A percentile compares a stretch with the other conserved stretches of the same genome.
phyloP scores from a whole-genome alignment of 1,140 invertebrate species.

The Lordiphosa stackelbergi region DNA sequence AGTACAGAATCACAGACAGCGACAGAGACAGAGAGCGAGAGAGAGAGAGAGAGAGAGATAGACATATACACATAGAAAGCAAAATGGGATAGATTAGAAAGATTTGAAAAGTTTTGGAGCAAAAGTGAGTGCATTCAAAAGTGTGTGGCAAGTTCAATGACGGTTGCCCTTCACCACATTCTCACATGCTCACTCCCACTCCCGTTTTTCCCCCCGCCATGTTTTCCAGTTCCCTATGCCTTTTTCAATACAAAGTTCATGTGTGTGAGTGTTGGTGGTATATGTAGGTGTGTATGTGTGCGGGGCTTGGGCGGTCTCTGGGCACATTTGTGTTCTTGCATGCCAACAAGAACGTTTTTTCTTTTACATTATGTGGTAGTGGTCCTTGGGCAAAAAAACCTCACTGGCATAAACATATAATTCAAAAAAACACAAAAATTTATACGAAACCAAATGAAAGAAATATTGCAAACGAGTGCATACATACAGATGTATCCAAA shows the following conservation, averaged over 20 bases:
- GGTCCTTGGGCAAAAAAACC: constrained; percentile 57
- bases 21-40: constrained; percentile 20
- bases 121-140: constrained; percentile 7
- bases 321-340: constrained; percentile 76
- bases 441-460: constrained; percentile 13
- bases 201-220: background rate
- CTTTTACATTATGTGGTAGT: constrained; percentile 77
- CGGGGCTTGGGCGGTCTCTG: background rate
- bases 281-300: constrained; percentile 9
- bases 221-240: background rate
- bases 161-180: constrained; percentile 12
- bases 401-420: constrained; percentile 30
- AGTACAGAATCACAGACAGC: constrained; percentile 15
- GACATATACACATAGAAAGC: constrained; percentile 14
- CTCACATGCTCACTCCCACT: constrained; percentile 3
- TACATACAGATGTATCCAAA: background rate
- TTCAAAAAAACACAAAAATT: constrained; percentile 8
- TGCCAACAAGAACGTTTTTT: constrained; percentile 77
- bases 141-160: constrained; percentile 24
- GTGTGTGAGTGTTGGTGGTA: background rate
- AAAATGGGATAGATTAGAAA: constrained; percentile 3
- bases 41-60: constrained; percentile 6
- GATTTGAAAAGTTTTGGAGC: constrained; percentile 1
- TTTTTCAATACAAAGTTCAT: background rate
- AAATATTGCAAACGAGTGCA: constrained; percentile 19